Evolutionary conservation across 2,797 vertebrate species (phyloP).

Genomic region (Botia almorhae): DNA sequence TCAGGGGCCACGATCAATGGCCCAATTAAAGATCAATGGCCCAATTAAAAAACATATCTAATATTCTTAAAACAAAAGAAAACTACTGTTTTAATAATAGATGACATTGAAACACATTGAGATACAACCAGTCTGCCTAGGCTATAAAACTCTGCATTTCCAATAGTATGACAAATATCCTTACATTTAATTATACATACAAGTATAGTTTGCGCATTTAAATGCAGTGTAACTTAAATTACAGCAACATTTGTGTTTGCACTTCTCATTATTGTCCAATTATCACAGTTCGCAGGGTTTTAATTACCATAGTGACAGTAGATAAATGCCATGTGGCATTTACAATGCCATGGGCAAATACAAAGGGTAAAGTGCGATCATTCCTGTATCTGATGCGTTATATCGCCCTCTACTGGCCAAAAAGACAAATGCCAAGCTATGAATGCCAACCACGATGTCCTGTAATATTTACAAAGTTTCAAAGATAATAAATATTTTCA

Average conservation of each 20-base stretch:
- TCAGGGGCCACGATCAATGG: conserved; percentile 17
- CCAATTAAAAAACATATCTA: conserved; percentile 6
- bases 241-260: conserved; percentile 71
- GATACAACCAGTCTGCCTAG: conserved; percentile 5
- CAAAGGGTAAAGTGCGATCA: conserved; percentile 56
- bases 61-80: conserved; percentile 8
- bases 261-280: conserved; percentile 74
- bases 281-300: conserved; percentile 75
- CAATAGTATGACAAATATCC: conserved; percentile 2
- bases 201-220: conserved; percentile 56
- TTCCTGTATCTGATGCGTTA: conserved; percentile 53
- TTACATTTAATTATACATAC: conserved; percentile 11
- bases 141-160: neutral
- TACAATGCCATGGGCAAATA: conserved; percentile 68
- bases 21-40: conserved; percentile 18
- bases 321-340: conserved; percentile 73
- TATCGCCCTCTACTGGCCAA: conserved; percentile 67
- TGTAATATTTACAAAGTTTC: no score
- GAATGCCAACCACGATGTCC: neutral
- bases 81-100: neutral
- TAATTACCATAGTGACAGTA: conserved; percentile 74
- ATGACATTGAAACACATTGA: neutral
- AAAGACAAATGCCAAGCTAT: neutral
- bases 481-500: no score
- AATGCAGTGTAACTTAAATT: conserved; percentile 64